These are phyloP conservation scores for Caenorhabditis afra DNA, from an alignment of 2,888 invertebrate genomes.

Conservation along the genomic window DNA sequence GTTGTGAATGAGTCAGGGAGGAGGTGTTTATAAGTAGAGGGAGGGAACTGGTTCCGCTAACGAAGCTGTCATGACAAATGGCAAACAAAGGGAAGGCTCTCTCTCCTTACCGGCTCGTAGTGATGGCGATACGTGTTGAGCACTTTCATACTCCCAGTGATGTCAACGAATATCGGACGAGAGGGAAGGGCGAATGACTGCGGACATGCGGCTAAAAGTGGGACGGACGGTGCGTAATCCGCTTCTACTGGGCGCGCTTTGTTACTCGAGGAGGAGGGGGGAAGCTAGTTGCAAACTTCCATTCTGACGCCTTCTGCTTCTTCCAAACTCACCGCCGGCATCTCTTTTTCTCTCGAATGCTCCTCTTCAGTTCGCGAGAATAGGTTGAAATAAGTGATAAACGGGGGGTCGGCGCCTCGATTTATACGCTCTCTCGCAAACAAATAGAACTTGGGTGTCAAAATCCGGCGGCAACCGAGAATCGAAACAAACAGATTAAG, in stretches of 20 bases:
- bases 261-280: background rate
- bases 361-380: background rate
- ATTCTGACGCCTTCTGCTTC: no score
- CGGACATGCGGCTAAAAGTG: constrained; percentile 7
- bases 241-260: constrained; percentile 2
- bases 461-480: no score
- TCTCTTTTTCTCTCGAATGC: no score
- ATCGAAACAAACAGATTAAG: constrained; percentile 21
- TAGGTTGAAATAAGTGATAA: background rate
- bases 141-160: constrained; percentile 38
- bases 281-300: constrained; percentile 7
- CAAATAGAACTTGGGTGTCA: constrained; percentile 22
- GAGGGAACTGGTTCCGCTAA: background rate
- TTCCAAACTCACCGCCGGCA: no score
- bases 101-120: constrained; percentile 47
- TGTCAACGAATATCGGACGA: background rate
- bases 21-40: background rate
- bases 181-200: background rate
- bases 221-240: background rate
- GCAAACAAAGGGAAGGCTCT: constrained; percentile 7
- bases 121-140: constrained; percentile 54
- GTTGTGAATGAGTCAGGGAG: background rate
- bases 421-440: constrained; percentile 5
- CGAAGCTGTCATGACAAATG: constrained; percentile 21
- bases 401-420: background rate